These are phyloP conservation scores for Trachelus stipa DNA, from an alignment of 2,888 invertebrate genomes.

Conservation along the genomic window DNA sequence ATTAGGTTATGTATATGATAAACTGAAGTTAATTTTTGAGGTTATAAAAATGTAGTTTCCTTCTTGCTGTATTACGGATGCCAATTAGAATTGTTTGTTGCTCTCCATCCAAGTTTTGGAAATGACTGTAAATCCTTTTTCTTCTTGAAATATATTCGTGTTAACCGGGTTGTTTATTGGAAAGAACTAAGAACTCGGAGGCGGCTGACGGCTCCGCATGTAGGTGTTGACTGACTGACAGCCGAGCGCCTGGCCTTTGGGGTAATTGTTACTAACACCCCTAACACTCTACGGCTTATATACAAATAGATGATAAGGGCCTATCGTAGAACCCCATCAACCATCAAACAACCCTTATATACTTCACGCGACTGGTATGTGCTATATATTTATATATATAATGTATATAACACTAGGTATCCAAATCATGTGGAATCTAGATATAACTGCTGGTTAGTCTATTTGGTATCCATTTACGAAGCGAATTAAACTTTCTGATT, in stretches of 20 bases:
- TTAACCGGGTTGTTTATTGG: constrained; percentile 29
- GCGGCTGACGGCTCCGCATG: constrained; percentile 21
- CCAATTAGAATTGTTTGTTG: not conserved
- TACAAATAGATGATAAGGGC: constrained; percentile 5
- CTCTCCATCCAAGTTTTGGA: not conserved
- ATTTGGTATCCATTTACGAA: not conserved
- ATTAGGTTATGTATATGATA: not conserved
- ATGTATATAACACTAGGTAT: not conserved
- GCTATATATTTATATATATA: not conserved
- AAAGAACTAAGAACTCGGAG: constrained; percentile 28
- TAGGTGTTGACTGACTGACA: constrained; percentile 31
- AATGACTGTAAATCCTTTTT: too few relatives aligned
- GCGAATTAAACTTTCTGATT: not conserved
- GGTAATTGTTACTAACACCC: constrained; percentile 36
- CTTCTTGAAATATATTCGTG: not conserved
- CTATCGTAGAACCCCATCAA: not conserved
- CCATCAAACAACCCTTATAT: not conserved
- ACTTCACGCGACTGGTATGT: not conserved
- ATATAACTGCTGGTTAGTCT: not conserved
- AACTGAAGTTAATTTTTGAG: not conserved
- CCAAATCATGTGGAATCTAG: not conserved
- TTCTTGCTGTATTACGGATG: not conserved
- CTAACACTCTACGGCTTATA: constrained; percentile 10
- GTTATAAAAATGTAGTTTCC: not conserved
- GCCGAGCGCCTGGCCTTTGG: constrained; percentile 30